phyloP scores from a whole-genome alignment of 2,113 vertebrate genomes.

The Lepisosteus oculatus region DNA sequence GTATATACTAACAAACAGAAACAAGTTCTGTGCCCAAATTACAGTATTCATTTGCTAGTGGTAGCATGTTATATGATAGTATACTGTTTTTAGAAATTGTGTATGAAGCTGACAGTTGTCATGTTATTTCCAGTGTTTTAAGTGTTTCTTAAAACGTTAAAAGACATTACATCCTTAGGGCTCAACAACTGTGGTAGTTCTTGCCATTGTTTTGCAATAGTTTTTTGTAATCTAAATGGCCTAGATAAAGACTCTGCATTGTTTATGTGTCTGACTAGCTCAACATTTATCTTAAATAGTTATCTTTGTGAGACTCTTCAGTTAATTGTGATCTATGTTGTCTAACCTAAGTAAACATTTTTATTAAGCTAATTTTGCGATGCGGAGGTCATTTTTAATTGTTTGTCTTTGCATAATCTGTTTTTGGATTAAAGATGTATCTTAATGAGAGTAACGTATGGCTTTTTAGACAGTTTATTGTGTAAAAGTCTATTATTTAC shows the following conservation, averaged over 20 bases:
- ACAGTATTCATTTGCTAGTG: conserved; percentile 6
- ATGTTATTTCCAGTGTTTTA: conserved; percentile 8
- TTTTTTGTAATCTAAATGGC: background rate
- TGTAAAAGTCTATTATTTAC: conserved; percentile 25
- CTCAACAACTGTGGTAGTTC: background rate
- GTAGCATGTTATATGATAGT: background rate
- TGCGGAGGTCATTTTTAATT: background rate
- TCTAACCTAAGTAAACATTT: too few species aligned
- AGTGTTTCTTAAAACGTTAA: background rate
- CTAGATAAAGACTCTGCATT: background rate
- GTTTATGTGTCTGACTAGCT: background rate
- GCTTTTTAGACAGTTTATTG: background rate
- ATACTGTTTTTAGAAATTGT: background rate
- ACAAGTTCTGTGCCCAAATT: background rate
- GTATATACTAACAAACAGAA: conserved; percentile 3
- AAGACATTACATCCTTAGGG: background rate
- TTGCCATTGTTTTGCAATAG: conserved; percentile 5
- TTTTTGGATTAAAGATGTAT: background rate
- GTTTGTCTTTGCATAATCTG: background rate
- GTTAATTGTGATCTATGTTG: too few species aligned
- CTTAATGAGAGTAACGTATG: background rate
- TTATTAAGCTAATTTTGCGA: background rate
- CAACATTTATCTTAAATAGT: background rate
- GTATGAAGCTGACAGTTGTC: conserved; percentile 4
- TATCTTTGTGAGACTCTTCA: too few species aligned